phyloP scores from a whole-genome alignment of 2,888 invertebrate genomes.

The Sarcophaga rosellei region DNA sequence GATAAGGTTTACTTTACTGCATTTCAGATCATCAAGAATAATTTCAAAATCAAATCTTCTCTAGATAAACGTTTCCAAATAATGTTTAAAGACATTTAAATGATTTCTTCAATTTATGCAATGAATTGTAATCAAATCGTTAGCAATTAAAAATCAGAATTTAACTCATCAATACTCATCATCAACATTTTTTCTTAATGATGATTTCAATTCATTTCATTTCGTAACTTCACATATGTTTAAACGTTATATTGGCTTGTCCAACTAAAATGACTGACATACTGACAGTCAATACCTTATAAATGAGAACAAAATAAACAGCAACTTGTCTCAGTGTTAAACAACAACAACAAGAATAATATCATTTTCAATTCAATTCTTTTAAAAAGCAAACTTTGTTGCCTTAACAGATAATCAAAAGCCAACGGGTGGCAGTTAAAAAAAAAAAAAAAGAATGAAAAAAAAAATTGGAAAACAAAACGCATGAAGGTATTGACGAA shows the following conservation, averaged over 20 bases:
- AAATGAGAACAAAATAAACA: slow-evolving; percentile 12
- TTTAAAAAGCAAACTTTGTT: slow-evolving; percentile 57
- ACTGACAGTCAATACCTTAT: neutral
- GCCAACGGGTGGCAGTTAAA: slow-evolving; percentile 67
- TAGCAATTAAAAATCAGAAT: slow-evolving; percentile 50
- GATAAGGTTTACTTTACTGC: too few relatives aligned
- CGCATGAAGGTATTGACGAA: neutral
- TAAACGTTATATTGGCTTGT: neutral
- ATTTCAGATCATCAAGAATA: too few relatives aligned
- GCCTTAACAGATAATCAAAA: slow-evolving; percentile 69
- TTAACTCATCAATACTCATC: slow-evolving; percentile 44
- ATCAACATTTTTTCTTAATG: slow-evolving; percentile 40
- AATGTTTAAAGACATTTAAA: neutral
- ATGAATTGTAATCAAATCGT: slow-evolving; percentile 7
- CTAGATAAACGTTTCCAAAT: too few relatives aligned
- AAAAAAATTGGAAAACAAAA: neutral
- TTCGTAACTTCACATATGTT: neutral
- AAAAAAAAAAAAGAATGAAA: slow-evolving; percentile 39
- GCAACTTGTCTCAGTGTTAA: slow-evolving; percentile 35
- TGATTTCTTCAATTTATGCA: neutral
- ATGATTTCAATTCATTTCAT: slow-evolving; percentile 42
- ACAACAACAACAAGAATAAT: slow-evolving; percentile 11
- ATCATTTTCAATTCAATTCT: neutral
- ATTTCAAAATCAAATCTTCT: too few relatives aligned
- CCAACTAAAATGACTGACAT: slow-evolving; percentile 27